Conservation (phyloP, 2,113 vertebrate genomes). For the Dolichotis patagonum region DNA sequence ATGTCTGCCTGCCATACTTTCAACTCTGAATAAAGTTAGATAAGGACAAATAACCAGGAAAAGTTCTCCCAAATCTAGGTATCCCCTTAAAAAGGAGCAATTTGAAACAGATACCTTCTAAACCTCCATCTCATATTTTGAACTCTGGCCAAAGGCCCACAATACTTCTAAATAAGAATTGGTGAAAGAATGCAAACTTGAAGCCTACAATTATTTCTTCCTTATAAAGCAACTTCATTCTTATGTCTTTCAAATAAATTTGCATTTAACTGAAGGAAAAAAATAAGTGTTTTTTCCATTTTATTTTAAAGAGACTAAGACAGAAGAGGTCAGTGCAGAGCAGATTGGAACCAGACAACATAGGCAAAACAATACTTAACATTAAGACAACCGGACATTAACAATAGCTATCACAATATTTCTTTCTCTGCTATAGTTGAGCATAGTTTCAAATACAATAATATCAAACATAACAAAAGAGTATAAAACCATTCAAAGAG, state of each 20-base stretch:
- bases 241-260: background rate
- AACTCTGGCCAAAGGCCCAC: background rate
- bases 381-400: no score
- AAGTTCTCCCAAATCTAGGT: background rate
- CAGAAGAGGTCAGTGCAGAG: no score
- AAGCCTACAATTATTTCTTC: background rate
- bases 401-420: no score
- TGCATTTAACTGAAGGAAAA: background rate
- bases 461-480: no score
- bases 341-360: no score
- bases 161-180: background rate
- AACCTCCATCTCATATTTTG: background rate
- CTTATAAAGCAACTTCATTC: background rate
- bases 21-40: constrained; percentile 13
- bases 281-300: no score
- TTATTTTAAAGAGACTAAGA: no score
- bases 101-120: constrained; percentile 12
- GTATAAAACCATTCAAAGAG: no score
- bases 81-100: background rate
- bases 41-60: constrained; percentile 37
- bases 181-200: background rate
- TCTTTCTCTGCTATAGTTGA: no score
- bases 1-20: constrained; percentile 6
- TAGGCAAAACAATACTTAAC: no score
- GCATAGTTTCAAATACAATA: no score